These are phyloP conservation scores for Venusia cambrica DNA, from an alignment of 2,888 invertebrate genomes.

Conservation along the genomic window DNA sequence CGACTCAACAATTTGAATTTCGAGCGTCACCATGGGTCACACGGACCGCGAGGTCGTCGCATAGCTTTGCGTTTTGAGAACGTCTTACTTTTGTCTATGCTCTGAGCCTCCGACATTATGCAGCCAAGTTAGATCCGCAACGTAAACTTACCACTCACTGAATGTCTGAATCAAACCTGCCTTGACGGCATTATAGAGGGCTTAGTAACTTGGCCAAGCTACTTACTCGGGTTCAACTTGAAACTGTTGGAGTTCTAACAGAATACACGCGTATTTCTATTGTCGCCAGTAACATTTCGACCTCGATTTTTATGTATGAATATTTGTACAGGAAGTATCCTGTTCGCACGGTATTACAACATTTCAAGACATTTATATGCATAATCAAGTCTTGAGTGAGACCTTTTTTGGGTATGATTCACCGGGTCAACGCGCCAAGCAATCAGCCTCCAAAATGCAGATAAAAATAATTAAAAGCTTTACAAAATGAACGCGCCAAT, in stretches of 20 bases:
- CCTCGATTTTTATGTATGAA: constrained; percentile 66
- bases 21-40: constrained; percentile 59
- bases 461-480: constrained; percentile 74
- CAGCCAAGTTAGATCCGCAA: constrained; percentile 37
- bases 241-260: constrained; percentile 76
- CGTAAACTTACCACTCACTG: constrained; percentile 15
- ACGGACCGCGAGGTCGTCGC: constrained; percentile 58
- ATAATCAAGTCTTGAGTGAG: constrained; percentile 24
- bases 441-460: constrained; percentile 63
- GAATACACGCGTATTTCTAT: constrained; percentile 53
- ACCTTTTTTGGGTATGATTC: constrained; percentile 40
- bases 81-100: constrained; percentile 63
- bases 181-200: constrained; percentile 36
- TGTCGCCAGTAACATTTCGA: constrained; percentile 69
- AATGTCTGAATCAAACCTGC: constrained; percentile 19
- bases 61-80: constrained; percentile 63
- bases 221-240: constrained; percentile 53
- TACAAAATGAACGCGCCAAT: constrained; percentile 64
- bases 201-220: constrained; percentile 49
- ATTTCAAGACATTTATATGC: constrained; percentile 29
- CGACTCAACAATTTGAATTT: constrained; percentile 56
- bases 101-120: constrained; percentile 50
- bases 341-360: constrained; percentile 55
- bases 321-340: constrained; percentile 58
- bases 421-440: constrained; percentile 59